Evolutionary conservation across 1,140 invertebrate genomes (phyloP), one percentile per base, ranked within the genome.

Genomic region (Meloidogyne floridensis): DNA sequence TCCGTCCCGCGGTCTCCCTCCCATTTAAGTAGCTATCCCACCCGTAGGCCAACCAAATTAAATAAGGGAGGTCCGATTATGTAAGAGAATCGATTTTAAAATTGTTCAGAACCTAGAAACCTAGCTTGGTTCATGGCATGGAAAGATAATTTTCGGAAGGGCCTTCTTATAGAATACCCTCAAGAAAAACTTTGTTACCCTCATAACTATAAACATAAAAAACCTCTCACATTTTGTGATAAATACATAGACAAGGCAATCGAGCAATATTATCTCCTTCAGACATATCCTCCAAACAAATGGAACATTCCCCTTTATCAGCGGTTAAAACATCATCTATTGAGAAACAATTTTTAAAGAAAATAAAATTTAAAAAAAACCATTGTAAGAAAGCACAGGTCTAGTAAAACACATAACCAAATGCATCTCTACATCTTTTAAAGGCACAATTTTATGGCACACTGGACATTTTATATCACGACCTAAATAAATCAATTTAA

Each of bases 341-440:
- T 32, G 91, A 74, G 5, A 6, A 18, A 71, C 5, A 71, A 93
- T 93, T 87, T 87, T 77, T 76, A 87, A 47, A 85, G 15, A 20
- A 6, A 47, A 53, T 13, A 32, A 71, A 78, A 71, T 9, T 56
- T 20, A 15, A 70, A 78, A 78, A 11, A 70, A 90, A 98, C 96
- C 96, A 92, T 98, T 98, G 92, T 98, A 98, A 90, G 94, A 96
- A 89, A 98, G 94, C 90, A 95, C 93, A 87, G 96, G 97, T 93
- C 98, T 96, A 79, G 96, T 98, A 91, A 98, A 94, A 93, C 97
- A 98, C 94, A 98, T 97, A 87, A 98, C 95, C 87, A 98, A 93
- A 92, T 98, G 97, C 92, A 95, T 96, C 93, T 98, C 96, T 89
- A 97, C 95, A 91, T 98, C 96, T 91, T 98, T 96, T 86, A 96